A percentile compares a stretch with the other conserved stretches of the same genome.
Evolutionary conservation across 2,888 invertebrate species (phyloP).

Genomic region (Leptinotarsa juncta): DNA sequence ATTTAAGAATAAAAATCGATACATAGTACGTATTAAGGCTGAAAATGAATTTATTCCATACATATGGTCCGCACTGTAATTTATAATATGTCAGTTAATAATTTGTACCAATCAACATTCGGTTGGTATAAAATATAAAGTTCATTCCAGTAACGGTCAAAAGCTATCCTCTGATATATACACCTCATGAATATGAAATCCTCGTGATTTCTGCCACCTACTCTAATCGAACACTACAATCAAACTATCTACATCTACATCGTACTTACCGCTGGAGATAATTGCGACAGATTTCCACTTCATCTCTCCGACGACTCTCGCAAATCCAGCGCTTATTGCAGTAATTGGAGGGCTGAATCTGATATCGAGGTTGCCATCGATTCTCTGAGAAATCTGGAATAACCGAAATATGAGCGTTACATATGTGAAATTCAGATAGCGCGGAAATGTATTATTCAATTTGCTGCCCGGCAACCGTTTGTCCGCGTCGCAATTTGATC

Average conservation of each 20-base stretch:
- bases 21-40: no score
- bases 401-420: constrained; percentile 20
- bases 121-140: not conserved
- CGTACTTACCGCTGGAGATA: constrained; percentile 68
- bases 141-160: not conserved
- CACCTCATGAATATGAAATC: constrained; percentile 1
- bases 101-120: no score
- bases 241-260: constrained; percentile 5
- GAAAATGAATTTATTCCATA: no score
- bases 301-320: constrained; percentile 67
- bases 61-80: no score
- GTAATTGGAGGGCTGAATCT: constrained; percentile 66
- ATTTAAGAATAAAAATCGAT: no score
- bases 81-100: no score
- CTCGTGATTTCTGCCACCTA: not conserved
- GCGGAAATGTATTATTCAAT: not conserved
- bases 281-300: constrained; percentile 70
- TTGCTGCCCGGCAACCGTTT: not conserved
- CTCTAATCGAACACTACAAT: constrained; percentile 4
- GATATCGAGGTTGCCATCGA: constrained; percentile 32
- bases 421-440: not conserved
- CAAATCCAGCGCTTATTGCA: constrained; percentile 66
- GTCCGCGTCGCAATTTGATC: not conserved
- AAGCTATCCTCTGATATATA: not conserved
- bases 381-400: constrained; percentile 43